Base-by-base conservation (phyloP, 2,113 vertebrate genomes). In the Mustela nigripes region DNA sequence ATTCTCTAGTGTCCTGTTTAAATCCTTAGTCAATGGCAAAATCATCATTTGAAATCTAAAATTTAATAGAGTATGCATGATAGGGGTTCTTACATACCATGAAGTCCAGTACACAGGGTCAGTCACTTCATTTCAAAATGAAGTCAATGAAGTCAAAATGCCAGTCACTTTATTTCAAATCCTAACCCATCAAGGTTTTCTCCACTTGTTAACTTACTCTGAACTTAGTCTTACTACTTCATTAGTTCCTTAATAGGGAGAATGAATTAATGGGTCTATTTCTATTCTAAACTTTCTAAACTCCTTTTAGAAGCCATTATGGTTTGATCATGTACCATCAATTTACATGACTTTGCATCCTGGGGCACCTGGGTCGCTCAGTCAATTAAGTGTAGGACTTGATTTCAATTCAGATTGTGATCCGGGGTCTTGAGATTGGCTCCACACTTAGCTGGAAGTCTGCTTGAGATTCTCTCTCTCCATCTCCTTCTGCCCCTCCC, bases 21-120 rank as follows among this genome's bases (percentile, higher is more conserved):
- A 74, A 50, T 7, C 14, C 0, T 24, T 87, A 67, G 33, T 16
- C 21, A 74, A 80, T 60, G 1, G 9, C n/a, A 39, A 60, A 81
- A 5, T 60, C 16, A 87, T 39, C 36, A 86, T 74, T 74, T 87
- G 58, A 91, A 42, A 93, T 50, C 3, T 58, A 26, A 80, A 92
- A 86, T 36, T 65, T 93, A 18, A 24, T 22, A 50, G 11, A 56
- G 5, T 42, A 36, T 45, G 26, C 22, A 4, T 28, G 4, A 16
- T 89, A 36, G 2, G 14, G 45, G 15, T 85, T 58, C 45, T 76
- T 81, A 45, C 18, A 62, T 24, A 28, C 19, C 50, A 36, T 74
- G 1, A 5, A 60, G 33, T n/a, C 6, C 6, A 97, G 73, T 2
- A 79, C 12, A 83, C 12, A 80, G 15, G 0, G 22, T 74, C 60